A percentile compares a stretch with the other conserved stretches of the same genome.
phyloP scores from a whole-genome alignment of 2,113 vertebrate species.

The Thomomys bottae region DNA sequence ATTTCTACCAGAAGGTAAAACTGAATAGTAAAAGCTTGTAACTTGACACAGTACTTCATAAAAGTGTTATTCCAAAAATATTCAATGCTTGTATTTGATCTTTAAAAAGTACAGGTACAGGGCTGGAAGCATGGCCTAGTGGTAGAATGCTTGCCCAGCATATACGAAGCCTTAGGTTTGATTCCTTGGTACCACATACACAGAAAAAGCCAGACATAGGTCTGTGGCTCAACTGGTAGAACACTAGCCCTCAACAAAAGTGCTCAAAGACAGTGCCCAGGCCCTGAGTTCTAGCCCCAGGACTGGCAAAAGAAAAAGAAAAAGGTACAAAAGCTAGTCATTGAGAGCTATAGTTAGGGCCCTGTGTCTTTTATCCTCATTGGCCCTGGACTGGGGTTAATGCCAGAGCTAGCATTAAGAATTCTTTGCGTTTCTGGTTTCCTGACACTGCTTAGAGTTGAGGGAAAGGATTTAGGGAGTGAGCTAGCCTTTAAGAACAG shows the following conservation, averaged over 20 bases:
- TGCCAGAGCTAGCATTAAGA: too few relatives aligned
- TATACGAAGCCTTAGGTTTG: too few relatives aligned
- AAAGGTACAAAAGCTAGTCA: neutral
- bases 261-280: too few relatives aligned
- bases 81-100: neutral
- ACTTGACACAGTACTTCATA: neutral
- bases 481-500: neutral
- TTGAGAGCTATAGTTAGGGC: neutral
- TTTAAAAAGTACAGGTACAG: neutral
- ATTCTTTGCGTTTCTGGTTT: neutral
- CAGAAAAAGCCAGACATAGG: too few relatives aligned
- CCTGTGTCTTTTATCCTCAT: neutral
- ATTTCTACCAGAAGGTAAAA: neutral
- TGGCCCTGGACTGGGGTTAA: neutral
- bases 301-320: too few relatives aligned
- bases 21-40: neutral
- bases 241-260: too few relatives aligned
- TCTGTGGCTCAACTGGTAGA: too few relatives aligned
- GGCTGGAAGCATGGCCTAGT: too few relatives aligned
- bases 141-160: too few relatives aligned
- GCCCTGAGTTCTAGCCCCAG: too few relatives aligned
- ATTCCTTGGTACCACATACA: too few relatives aligned
- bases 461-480: neutral
- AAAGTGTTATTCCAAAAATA: neutral
- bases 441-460: neutral